Evolutionary conservation across 2,113 vertebrate species (phyloP), one percentile per base, ranked within the genome.

Genomic region (Pterocles orientalis): DNA sequence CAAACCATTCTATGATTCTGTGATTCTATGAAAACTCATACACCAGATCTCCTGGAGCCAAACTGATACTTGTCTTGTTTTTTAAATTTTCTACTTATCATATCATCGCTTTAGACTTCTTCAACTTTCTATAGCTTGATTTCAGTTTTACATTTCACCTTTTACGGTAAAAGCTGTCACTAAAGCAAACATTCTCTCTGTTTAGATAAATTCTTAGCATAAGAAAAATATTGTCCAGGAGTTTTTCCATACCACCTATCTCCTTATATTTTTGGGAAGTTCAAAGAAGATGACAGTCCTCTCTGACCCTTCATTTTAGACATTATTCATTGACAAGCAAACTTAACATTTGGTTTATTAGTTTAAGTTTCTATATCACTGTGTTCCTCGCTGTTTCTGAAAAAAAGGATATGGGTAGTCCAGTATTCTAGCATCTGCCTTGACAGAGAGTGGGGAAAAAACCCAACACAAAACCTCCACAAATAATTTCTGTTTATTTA

Each of bases 401-500:
- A 31, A n/a, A 10, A 58, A 66, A 57, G 2, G 4, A 1, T 26
- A 47, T 10, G 18, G 9, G 4, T 34, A 12, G 51, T 14, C 16
- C 19, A 70, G 14, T 29, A 91, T 89, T 83, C 47, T 71, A 12
- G 15, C 14, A 33, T 23, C 21, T 81, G 54, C 28, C 43, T 64
- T 39, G 24, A 68, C 12, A 41, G 7, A n/a, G 7, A 47, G 25
- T 8, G 16, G 3, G 15, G 2, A 12, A 61, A 57, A 62, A 45
- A 39, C 0, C 7, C 7, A 47, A 33, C 6, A 18, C 14, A n/a
- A 61, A 66, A 79, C 41, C 6, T 20, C 16, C 28, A 6, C 0
- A 2, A 33, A 33, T 4, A 12, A 77, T 80, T 45, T 75, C n/a
- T 79, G 9, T 39, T 69, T 41, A 48, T 62, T 21, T 71, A 48